Base-by-base conservation (phyloP, 2,888 invertebrate genomes). In the Bhutanitis thaidina region DNA sequence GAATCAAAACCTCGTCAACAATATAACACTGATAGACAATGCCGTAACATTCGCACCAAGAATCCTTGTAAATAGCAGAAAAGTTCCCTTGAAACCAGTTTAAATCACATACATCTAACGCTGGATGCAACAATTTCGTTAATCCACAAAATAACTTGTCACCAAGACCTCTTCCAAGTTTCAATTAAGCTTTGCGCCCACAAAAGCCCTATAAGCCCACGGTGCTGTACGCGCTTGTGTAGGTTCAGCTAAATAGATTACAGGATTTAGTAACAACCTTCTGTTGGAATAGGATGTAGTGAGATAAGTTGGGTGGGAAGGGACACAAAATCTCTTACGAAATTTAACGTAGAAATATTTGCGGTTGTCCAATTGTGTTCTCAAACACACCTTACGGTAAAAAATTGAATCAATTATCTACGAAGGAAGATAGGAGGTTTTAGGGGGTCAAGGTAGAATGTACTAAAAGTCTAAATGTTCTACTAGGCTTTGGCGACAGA, bases 131-230 rank as follows among this genome's bases (percentile, higher is more conserved):
- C 71, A 72, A 68, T 69, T 60, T 70, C 71, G 72, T 64, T 85
- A 85, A 87, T 86, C 82, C 79, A 67, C 74, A 55, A 75, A 83
- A 84, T 83, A 83, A 83, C 83, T 83, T 81, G 83, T 79, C 80
- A 74, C 77, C 80, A 77, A 74, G 76, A 74, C 78, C 70, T 60
- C 67, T 67, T 68, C 71, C 69, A 80, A 85, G 80, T 84, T 86
- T 85, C 86, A 84, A 86, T 86, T 85, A 85, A 83, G 78, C 76
- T 71, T 62, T 69, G 74, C 75, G 70, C 68, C 64, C 63, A 68
- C 62, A 61, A 45, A 51, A 51, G 45, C 51, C 64, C 63, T 63
- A 59, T 71, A 67, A 71, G 72, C 70, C 61, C 54, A 50, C 55
- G 50, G 56, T 58, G 56, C 58, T 62, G 67, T 64, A 64, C 61